Percentiles rank a stretch among this genome's conserved stretches.
These are phyloP conservation scores for Nomia melanderi DNA, from an alignment of 1,140 invertebrate genomes.

Conservation along the genomic window DNA sequence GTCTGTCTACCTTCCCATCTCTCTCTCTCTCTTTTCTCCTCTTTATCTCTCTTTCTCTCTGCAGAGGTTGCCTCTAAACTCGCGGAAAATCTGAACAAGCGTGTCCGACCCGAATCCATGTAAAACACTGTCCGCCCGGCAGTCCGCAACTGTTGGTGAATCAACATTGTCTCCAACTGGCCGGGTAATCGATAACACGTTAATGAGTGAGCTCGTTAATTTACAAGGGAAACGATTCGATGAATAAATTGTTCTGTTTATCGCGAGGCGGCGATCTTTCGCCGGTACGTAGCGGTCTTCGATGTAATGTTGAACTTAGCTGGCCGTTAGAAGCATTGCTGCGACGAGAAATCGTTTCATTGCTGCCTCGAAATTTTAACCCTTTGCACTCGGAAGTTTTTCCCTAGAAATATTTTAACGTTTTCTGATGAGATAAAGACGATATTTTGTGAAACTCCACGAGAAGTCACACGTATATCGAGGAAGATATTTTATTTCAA, in stretches of 20 bases:
- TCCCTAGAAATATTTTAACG: no score
- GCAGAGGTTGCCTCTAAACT: background rate
- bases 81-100: conserved; percentile 11
- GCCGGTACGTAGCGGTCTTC: background rate
- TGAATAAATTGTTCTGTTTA: conserved; percentile 32
- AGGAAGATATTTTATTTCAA: no score
- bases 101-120: background rate
- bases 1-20: no score
- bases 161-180: background rate
- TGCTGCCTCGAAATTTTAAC: conserved; percentile 13
- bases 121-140: background rate
- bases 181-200: background rate
- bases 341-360: conserved; percentile 25
- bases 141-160: background rate
- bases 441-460: no score
- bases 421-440: no score
- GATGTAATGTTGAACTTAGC: conserved; percentile 14
- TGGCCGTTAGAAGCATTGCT: conserved; percentile 36
- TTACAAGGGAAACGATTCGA: conserved; percentile 19
- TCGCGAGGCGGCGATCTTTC: conserved; percentile 27
- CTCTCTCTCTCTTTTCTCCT: background rate
- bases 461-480: no score
- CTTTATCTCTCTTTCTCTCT: background rate
- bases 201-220: conserved; percentile 40
- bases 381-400: no score